Conservation (phyloP, 1,140 invertebrate genomes). For the Euwallacea fornicatus region DNA sequence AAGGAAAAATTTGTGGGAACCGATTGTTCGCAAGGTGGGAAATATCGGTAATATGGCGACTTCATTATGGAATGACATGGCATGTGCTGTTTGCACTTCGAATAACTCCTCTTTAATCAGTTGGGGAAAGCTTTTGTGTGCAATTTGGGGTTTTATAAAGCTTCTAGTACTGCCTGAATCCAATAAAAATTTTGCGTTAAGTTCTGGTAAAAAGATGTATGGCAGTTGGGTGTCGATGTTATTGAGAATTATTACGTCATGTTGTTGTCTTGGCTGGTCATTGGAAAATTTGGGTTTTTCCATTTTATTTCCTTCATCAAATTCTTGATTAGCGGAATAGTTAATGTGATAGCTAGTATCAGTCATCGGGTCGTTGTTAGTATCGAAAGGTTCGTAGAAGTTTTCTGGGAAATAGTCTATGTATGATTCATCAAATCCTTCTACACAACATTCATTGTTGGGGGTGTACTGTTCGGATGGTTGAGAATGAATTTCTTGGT, state of each 20-base stretch:
- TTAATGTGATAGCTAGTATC: too few relatives aligned
- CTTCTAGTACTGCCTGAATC: constrained; percentile 32
- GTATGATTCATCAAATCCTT: not conserved
- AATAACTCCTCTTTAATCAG: constrained; percentile 22
- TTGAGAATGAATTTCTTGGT: constrained; percentile 7
- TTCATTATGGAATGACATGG: constrained; percentile 25
- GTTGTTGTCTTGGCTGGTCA: not conserved
- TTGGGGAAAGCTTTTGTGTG: constrained; percentile 26
- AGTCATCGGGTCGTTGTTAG: too few relatives aligned
- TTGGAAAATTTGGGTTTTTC: not conserved
- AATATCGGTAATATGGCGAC: constrained; percentile 21
- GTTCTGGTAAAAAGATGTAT: constrained; percentile 9
- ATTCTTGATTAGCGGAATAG: too few relatives aligned
- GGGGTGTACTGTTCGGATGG: too few relatives aligned
- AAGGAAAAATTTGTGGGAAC: constrained; percentile 16
- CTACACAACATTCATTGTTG: too few relatives aligned
- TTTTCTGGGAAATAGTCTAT: too few relatives aligned
- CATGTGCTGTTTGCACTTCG: constrained; percentile 32
- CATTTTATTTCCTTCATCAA: too few relatives aligned
- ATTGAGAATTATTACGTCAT: constrained; percentile 12
- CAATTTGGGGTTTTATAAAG: constrained; percentile 32
- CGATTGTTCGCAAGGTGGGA: constrained; percentile 16
- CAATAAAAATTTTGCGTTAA: constrained; percentile 34
- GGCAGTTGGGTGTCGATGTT: not conserved
- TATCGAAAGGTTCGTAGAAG: too few relatives aligned